Evolutionary conservation across 2,113 vertebrate species (phyloP), one percentile per base, ranked within the genome.

Genomic region (Serilophus lunatus): DNA sequence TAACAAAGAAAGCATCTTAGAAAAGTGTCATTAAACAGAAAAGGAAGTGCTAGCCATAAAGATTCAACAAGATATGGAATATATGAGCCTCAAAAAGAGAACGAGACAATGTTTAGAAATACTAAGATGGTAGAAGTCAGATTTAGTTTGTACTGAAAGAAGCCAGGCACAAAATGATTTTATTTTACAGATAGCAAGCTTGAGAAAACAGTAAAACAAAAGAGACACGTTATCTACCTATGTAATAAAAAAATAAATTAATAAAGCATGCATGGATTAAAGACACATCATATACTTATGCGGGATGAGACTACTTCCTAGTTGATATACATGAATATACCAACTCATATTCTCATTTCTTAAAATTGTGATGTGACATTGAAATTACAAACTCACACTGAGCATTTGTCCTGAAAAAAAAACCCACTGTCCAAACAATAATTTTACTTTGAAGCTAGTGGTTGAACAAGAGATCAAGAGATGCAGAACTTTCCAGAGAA

Each of bases 41-140:
- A 97, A 96, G 51, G 12, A 84, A 92, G 40, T 42, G 20, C 45
- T 82, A 92, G n/a, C 18, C 4, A 20, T 79, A 82, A 33, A 77
- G 38, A 63, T 83, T 82, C 56, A 88, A 84, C 35, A 88, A 83
- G 45, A 88, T 74, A 89, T 24, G 35, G 38, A 97, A 96, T 82
- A 78, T 35, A 92, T 82, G 71, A 50, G 44, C 47, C 81, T 83
- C 45, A 84, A 36, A 42, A 84, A 90, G 59, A 64, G 47, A 66
- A 70, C 75, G 92, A 74, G 66, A n/a, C 23, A 77, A 49, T 49
- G 35, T 77, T 86, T 65, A 92, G 74, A 87, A 85, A 89, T 20
- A 81, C 33, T n/a, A 54, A 50, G 26, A 71, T 54, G 84, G 51
- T 71, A 54, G 5, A 84, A 91, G 14, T 64, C 33, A 74, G 31